Evolutionary conservation across 2,113 vertebrate genomes (phyloP).

Genomic region (Mus musculus): GRCm39 chr4:50620001-50620500

Average conservation of each 20-base stretch:
- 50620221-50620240: no score
- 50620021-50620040: neutral
- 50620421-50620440: no score
- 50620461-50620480: no score
- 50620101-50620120: neutral
- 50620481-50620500: no score
- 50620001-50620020: neutral
- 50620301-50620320: neutral
- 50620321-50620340: neutral
- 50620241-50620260: neutral
- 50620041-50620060: neutral
- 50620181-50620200: neutral
- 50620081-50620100: neutral
- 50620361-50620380: neutral
- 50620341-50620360: neutral
- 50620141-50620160: neutral
- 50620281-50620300: neutral
- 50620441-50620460: no score
- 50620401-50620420: no score
- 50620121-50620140: rapidly evolving
- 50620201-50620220: no score
- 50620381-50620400: neutral
- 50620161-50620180: neutral
- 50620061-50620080: neutral
- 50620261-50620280: neutral